phyloP scores from a whole-genome alignment of 2,113 vertebrate species.

The Sakesphorus luctuosus region DNA sequence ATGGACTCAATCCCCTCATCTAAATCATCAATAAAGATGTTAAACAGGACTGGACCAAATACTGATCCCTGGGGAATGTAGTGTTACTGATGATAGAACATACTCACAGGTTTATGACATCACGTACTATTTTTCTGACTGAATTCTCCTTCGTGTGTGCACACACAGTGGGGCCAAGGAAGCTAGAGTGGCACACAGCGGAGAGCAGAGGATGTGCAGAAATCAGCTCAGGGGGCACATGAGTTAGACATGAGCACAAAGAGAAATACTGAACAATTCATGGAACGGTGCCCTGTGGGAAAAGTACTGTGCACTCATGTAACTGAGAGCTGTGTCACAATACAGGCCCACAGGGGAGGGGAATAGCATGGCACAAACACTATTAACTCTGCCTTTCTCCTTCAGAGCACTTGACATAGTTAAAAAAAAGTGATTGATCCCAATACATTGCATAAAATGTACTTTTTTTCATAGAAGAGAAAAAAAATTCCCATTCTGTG shows the following conservation, averaged over 20 bases:
- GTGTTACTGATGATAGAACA: not conserved
- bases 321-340: not conserved
- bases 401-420: not conserved
- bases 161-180: rapidly evolving
- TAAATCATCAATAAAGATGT: too few species aligned
- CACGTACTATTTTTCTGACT: not conserved
- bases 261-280: not conserved
- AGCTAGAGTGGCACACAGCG: not conserved
- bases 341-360: not conserved
- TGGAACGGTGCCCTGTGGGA: not conserved
- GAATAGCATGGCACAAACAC: not conserved
- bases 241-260: not conserved
- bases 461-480: not conserved
- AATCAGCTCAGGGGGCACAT: rapidly evolving
- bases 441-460: not conserved
- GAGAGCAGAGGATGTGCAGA: not conserved
- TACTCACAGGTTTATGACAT: not conserved
- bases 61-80: too few species aligned
- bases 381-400: not conserved
- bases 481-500: not conserved
- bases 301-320: not conserved
- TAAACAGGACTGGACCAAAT: too few species aligned
- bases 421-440: not conserved
- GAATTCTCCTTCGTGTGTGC: rapidly evolving
- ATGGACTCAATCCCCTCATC: too few species aligned